Evolutionary conservation across 2,888 invertebrate species (phyloP), one percentile per base, ranked within the genome.

Genomic region (Syrphus vitripennis): DNA sequence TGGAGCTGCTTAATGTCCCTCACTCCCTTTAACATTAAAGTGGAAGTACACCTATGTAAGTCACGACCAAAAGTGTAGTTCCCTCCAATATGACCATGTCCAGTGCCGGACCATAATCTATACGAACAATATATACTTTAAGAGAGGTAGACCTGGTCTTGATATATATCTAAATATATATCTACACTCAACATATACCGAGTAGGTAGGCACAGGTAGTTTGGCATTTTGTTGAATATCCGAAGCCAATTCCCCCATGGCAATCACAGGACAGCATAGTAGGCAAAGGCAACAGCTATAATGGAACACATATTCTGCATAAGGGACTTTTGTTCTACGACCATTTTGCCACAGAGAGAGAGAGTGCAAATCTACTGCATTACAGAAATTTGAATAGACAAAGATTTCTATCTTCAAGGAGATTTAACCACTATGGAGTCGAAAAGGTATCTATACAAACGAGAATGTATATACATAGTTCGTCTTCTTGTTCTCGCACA

Each of bases 381-480:
- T n/a, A n/a, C 59, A 42, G 74, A 65, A 75, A 76, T 80, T 61
- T 77, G 81, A 69, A 86, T 81, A 74, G 72, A 63, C 76, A 69
- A 80, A 86, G 84, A 86, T 86, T 69, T 69, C 63, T 69, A 86
- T 74, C 77, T 81, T 81, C 40, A 57, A 80, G 72, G 21, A 77
- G 71, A 80, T 80, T 75, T 34, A 74, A 77, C 67, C 70, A 55
- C 55, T 29, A 4, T 12, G 29, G 72, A 61, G 40, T 65, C 26
- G 31, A 55, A 53, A 70, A 26, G 53, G 59, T 26, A 61, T 42
- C 0, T 26, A 34, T 57, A 34, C 75, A 16, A 40, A 67, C 45
- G 24, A 40, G 37, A 4, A 48, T 21, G 24, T 26, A 53, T 24
- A 14, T 53, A 50, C 5, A n/a, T 50, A 40, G 40, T 63, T 29